Evolutionary conservation across 2,888 invertebrate species (phyloP).

Genomic region (Carterocephalus palaemon): DNA sequence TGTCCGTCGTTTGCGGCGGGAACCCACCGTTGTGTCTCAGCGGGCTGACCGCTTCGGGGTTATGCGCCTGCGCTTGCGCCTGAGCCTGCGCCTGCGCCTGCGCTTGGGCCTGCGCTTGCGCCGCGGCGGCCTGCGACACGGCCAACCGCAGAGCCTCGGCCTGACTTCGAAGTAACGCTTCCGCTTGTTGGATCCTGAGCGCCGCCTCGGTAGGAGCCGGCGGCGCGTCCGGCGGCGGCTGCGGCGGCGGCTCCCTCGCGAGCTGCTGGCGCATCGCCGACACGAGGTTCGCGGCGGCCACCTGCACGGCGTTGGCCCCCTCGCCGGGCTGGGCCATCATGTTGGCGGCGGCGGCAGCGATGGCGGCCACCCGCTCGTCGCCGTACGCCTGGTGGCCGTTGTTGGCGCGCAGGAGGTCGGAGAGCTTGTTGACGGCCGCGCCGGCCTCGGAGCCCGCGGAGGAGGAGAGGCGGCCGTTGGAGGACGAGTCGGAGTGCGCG

Average conservation of each 20-base stretch:
- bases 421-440: slow-evolving; percentile 79
- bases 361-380: slow-evolving; percentile 84
- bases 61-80: slow-evolving; percentile 45
- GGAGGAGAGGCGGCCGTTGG: slow-evolving; percentile 88
- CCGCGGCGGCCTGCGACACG: slow-evolving; percentile 84
- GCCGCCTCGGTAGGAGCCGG: slow-evolving; percentile 89
- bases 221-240: slow-evolving; percentile 86
- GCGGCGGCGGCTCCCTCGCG: slow-evolving; percentile 78
- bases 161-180: slow-evolving; percentile 89
- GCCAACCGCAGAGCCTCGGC: slow-evolving; percentile 91
- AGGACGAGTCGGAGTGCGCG: slow-evolving; percentile 91
- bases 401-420: slow-evolving; percentile 81
- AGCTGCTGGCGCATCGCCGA: slow-evolving; percentile 85
- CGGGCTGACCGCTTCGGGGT: slow-evolving; percentile 61
- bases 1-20: slow-evolving; percentile 60
- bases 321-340: slow-evolving; percentile 81
- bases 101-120: slow-evolving; percentile 16
- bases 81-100: slow-evolving; percentile 15
- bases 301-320: slow-evolving; percentile 83
- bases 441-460: slow-evolving; percentile 88
- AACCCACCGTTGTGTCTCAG: slow-evolving; percentile 72
- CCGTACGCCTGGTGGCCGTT: slow-evolving; percentile 82
- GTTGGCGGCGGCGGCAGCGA: slow-evolving; percentile 82
- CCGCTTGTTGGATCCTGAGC: slow-evolving; percentile 86
- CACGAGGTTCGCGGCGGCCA: slow-evolving; percentile 86